These are phyloP conservation scores for Mya arenaria DNA, from an alignment of 1,140 invertebrate genomes.

Conservation along the genomic window DNA sequence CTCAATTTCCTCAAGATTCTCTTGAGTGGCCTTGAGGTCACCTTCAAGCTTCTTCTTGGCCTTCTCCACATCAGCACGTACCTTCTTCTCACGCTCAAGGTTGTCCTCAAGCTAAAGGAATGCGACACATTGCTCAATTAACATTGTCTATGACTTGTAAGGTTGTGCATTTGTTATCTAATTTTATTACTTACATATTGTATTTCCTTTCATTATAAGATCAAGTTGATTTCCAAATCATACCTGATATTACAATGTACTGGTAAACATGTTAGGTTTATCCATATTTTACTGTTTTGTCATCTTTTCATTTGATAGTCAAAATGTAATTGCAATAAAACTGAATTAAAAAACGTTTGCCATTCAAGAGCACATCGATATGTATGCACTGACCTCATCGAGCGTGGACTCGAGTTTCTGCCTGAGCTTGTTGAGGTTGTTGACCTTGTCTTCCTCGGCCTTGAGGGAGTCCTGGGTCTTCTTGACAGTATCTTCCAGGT, in stretches of 20 bases:
- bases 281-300: neutral
- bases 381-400: constrained; percentile 86
- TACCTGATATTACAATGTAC: neutral
- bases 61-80: constrained; percentile 98
- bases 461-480: constrained; percentile 98
- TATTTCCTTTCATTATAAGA: neutral
- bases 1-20: constrained; percentile 97
- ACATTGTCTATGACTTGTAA: neutral
- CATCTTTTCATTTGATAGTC: neutral
- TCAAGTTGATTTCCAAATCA: neutral
- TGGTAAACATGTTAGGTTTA: neutral
- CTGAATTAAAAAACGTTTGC: no score
- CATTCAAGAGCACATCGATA: neutral
- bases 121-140: neutral
- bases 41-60: constrained; percentile 94
- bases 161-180: neutral
- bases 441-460: constrained; percentile 98
- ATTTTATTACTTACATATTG: neutral
- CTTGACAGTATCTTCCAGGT: constrained; percentile 95
- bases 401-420: constrained; percentile 98
- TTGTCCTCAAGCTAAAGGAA: constrained; percentile 90
- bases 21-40: constrained; percentile 98
- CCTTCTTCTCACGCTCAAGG: constrained; percentile 98
- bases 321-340: no score
- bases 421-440: constrained; percentile 99